Base-by-base conservation (phyloP, 2,888 invertebrate genomes). In the Dryobota labecula region DNA sequence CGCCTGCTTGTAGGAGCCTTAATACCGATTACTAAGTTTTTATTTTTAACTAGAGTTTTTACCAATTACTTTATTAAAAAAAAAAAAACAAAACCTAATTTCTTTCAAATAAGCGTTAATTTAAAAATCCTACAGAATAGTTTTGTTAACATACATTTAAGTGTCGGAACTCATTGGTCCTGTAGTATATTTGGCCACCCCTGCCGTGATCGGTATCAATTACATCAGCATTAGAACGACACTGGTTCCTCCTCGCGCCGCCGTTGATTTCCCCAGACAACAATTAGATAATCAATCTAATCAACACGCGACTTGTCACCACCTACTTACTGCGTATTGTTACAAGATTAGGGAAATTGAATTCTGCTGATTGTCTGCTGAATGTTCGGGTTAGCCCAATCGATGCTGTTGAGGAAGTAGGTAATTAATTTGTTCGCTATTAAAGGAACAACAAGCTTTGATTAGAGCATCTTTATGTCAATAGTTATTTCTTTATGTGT, bases 281-380 rank as follows among this genome's bases (percentile, higher is more conserved):
- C 90, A 84, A 92, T 93, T 90, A 83, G 73, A 69, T 80, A 82
- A 94, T 95, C 94, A 83, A 92, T 95, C 93, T 90, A 76, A 72
- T 78, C 67, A 73, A 84, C 95, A 94, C 94, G 94, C 82, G 94
- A 81, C 93, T 86, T 92, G 94, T 94, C 94, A 87, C 64, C 92
- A 58, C 64, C 73, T 71, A 72, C 78, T 76, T 76, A 30, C 27
- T 38, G 51, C 75, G 60, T 83, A 76, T 85, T 83, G 73, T 84
- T 71, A 33, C 13, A 36, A 49, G 45, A 71, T 69, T 45, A 54
- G 1, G 18, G 13, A 54, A 53, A 45, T n/a, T n/a, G n/a, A n/a
- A n/a, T n/a, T n/a, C n/a, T n/a, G n/a, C n/a, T n/a, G n/a, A n/a
- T n/a, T n/a, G n/a, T n/a, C n/a, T n/a, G n/a, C n/a, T n/a, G n/a